Base-by-base conservation (phyloP, 2,888 invertebrate species). In the Mesopsocus fuscifrons region DNA sequence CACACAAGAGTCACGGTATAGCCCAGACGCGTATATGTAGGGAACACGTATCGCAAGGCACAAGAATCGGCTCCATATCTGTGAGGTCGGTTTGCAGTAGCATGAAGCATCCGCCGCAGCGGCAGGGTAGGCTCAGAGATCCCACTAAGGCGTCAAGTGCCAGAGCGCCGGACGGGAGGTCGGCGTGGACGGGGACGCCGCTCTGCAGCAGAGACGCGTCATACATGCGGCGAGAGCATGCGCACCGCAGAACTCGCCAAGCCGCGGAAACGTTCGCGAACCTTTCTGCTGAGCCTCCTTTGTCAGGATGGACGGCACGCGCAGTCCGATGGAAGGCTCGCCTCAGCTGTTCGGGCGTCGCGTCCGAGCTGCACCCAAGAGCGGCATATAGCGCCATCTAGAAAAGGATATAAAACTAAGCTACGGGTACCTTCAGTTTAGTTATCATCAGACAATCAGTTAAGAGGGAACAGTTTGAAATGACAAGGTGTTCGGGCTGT, bases 41-140 rank as follows among this genome's bases (percentile, higher is more conserved):
- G 3, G 30, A 18, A 9, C 34, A 30, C 32, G 13, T 20, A 33
- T 17, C 32, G 21, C 38, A 38, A 20, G 20, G 21, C n/a, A 38
- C 20, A 13, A 17, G 17, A 6, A 33, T 17, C 3, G 17, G 15
- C n/a, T 20, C 38, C n/a, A n/a, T 6, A 20, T 38, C 38, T 18
- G n/a, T 38, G 5, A 38, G 18, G n/a, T 38, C 16, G 3, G 13
- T 11, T 6, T n/a, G 9, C 15, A 13, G 18, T 5, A 38, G 6
- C 21, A 13, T 13, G 20, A 18, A 38, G n/a, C 20, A 16, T n/a
- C 38, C 38, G 5, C 38, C 38, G 11, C 38, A 38, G 5, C 38
- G 38, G 38, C 38, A 38, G 18, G 21, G 17, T n/a, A 18, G 20
- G n/a, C 17, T 18, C 38, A 38, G 13, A 20, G 13, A 13, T 5